These are phyloP conservation scores for Agrotis exclamationis DNA, from an alignment of 2,888 invertebrate genomes.

Conservation along the genomic window DNA sequence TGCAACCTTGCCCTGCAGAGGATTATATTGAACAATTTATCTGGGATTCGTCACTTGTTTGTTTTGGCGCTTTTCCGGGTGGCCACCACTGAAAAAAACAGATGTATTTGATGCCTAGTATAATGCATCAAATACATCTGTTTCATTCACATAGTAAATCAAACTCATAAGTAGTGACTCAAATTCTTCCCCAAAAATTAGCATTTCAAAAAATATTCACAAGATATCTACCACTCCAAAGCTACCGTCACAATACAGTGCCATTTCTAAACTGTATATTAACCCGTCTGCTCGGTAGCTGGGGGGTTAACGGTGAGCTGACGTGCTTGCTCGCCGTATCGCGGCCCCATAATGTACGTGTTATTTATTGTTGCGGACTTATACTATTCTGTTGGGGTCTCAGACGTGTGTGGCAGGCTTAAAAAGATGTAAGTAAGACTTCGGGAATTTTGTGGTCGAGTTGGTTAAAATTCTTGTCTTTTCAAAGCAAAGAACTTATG, in stretches of 20 bases:
- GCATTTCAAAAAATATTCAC: neutral
- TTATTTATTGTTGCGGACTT: slow-evolving; percentile 28
- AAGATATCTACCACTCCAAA: slow-evolving; percentile 13
- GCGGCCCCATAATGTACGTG: slow-evolving; percentile 49
- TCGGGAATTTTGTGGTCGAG: neutral
- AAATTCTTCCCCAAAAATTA: neutral
- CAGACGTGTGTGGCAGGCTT: slow-evolving; percentile 5
- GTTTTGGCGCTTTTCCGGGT: no score
- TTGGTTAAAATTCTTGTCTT: neutral
- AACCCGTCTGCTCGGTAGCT: slow-evolving; percentile 50
- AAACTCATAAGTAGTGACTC: neutral
- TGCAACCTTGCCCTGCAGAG: no score
- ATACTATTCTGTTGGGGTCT: slow-evolving; percentile 24
- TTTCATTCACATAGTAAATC: no score
- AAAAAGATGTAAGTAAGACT: neutral
- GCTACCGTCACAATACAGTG: slow-evolving; percentile 20
- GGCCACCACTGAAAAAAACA: no score
- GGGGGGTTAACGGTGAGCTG: slow-evolving; percentile 58
- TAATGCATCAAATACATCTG: no score
- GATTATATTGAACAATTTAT: no score
- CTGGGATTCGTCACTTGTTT: no score
- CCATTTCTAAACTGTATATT: slow-evolving; percentile 36
- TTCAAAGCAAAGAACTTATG: neutral
- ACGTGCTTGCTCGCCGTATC: slow-evolving; percentile 48
- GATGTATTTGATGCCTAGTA: no score